phyloP scores from a whole-genome alignment of 2,888 invertebrate species.

The Serripes groenlandicus region DNA sequence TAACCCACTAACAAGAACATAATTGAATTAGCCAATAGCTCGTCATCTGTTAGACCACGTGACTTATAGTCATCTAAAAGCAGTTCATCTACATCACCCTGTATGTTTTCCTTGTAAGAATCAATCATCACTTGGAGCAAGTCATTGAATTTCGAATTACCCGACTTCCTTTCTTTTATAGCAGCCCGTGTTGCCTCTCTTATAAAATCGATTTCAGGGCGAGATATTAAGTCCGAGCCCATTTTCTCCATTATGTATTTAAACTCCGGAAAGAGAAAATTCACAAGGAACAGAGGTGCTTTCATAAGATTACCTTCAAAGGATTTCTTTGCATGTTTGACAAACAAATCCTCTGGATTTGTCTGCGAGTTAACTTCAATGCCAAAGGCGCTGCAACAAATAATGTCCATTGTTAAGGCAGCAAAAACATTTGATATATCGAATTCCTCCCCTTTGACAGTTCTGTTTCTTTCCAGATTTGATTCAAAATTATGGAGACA shows the following conservation, averaged over 20 bases:
- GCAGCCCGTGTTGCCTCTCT: slow-evolving; percentile 32
- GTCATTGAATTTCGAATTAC: slow-evolving; percentile 24
- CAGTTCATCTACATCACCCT: neutral
- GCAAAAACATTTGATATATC: slow-evolving; percentile 56
- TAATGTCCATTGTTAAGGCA: slow-evolving; percentile 70
- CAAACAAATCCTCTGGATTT: slow-evolving; percentile 65
- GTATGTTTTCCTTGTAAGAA: slow-evolving; percentile 16
- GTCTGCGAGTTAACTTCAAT: slow-evolving; percentile 63
- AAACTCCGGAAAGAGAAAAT: slow-evolving; percentile 39
- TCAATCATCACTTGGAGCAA: slow-evolving; percentile 48
- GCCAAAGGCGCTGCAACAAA: slow-evolving; percentile 71
- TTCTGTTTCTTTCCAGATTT: slow-evolving; percentile 24
- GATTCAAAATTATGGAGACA: slow-evolving; percentile 36
- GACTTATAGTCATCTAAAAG: slow-evolving; percentile 20
- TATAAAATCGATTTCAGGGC: slow-evolving; percentile 36
- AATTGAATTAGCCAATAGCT: slow-evolving; percentile 59
- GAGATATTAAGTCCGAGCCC: slow-evolving; percentile 40
- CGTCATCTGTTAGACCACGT: slow-evolving; percentile 55
- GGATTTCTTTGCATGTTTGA: slow-evolving; percentile 63
- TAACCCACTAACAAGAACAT: slow-evolving; percentile 64
- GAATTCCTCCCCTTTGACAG: neutral
- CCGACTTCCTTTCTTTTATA: slow-evolving; percentile 28
- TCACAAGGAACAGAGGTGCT: slow-evolving; percentile 40
- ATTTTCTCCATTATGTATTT: slow-evolving; percentile 42
- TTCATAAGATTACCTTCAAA: slow-evolving; percentile 51